Base-by-base conservation (phyloP, 2,797 vertebrate genomes). In the Centropyge bicolor region DNA sequence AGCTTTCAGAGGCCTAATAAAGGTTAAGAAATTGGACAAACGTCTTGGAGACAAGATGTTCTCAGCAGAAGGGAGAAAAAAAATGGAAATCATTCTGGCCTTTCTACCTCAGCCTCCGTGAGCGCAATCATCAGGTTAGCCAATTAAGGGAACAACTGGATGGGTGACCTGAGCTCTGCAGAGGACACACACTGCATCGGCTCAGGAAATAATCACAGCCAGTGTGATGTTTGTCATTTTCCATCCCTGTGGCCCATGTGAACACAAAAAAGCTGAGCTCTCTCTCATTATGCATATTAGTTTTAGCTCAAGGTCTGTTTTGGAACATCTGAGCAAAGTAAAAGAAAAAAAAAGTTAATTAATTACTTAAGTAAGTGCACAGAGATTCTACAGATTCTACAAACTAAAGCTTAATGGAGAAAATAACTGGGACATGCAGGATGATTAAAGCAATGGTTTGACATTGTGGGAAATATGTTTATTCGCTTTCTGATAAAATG, bases 111-210 rank as follows among this genome's bases (percentile, higher is more conserved):
- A 5, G 64, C 60, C 19, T 78, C 66, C 57, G 56, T 38, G 70
- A 82, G 71, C n/a, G 76, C 76, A 86, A 65, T 83, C 83, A 84
- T 89, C 83, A 86, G 83, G 85, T 91, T 88, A 91, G 73, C 80
- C 82, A 89, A 92, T 92, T 94, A 93, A 73, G 40, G 56, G 54
- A 78, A 82, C 67, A 90, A 85, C 66, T 70, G 63, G 57, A 81
- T 38, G 80, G 38, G 56, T 70, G 81, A 81, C 81, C 77, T 35
- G 35, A 76, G 68, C 60, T 70, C 56, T 22, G 31, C 75, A 68
- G 74, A 84, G 57, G 79, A 84, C 61, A 77, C 55, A 62, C 61
- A 48, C 31, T 8, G 55, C 63, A 54, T 70, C 66, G 31, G 74
- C 73, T 73, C 55, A 57, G 83, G 70, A 84, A 61, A 64, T 71